Conservation (phyloP, 2,888 invertebrate genomes). For the Frankliniella fusca region DNA sequence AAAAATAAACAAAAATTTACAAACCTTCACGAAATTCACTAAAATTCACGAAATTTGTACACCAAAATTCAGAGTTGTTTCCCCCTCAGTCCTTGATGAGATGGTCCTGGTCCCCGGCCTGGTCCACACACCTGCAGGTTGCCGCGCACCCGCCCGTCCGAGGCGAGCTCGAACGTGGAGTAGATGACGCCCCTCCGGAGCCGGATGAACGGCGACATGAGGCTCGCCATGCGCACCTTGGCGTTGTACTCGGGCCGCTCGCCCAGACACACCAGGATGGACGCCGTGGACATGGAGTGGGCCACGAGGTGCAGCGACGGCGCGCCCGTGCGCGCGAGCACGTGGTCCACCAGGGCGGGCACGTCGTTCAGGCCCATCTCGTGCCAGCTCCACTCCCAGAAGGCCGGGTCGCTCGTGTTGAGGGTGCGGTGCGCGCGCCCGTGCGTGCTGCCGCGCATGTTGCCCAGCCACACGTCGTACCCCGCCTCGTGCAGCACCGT, state of each 20-base stretch:
- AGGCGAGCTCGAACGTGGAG: not conserved
- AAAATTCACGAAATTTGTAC: too few relatives aligned
- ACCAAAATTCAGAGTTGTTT: too few relatives aligned
- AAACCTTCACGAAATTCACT: too few relatives aligned
- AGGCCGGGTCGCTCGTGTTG: not conserved
- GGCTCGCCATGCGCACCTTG: not conserved
- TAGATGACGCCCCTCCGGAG: not conserved
- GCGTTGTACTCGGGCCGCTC: conserved; percentile 18
- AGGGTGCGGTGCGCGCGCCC: not conserved
- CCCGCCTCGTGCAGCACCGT: conserved; percentile 18
- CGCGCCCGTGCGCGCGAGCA: conserved; percentile 38
- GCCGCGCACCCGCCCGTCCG: too few relatives aligned
- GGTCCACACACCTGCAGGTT: too few relatives aligned
- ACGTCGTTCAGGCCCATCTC: conserved; percentile 58
- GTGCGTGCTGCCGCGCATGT: not conserved
- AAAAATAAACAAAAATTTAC: too few relatives aligned
- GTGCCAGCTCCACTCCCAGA: conserved; percentile 50
- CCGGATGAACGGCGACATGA: conserved; percentile 12
- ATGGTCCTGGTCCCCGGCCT: too few relatives aligned
- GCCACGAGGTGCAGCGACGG: not conserved
- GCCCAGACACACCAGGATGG: not conserved
- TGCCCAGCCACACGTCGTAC: conserved; percentile 8
- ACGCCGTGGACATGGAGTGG: not conserved
- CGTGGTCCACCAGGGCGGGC: conserved; percentile 57
- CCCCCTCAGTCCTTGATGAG: too few relatives aligned